Percentiles rank a stretch among this genome's conserved stretches.
Conservation (phyloP, 2,797 vertebrate species). For the Otolemur crassicaudatus region DNA sequence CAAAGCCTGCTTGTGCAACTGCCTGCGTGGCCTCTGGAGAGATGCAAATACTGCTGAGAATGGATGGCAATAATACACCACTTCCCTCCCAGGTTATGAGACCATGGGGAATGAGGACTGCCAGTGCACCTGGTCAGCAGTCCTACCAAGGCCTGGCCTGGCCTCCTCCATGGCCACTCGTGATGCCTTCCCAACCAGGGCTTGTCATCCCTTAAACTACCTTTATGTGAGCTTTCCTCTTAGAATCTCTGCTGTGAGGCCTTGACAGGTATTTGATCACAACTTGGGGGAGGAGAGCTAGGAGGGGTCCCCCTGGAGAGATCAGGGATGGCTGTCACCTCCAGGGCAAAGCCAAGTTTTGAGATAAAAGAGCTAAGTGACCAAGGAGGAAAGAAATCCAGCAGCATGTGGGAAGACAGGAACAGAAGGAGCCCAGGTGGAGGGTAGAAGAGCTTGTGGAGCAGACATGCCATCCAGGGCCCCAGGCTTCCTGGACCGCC, state of each 20-base stretch:
- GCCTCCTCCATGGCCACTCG: too few species aligned
- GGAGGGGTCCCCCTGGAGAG: not conserved
- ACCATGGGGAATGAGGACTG: not conserved
- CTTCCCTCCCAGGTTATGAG: not conserved
- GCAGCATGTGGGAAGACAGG: fast-evolving
- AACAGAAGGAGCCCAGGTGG: not conserved
- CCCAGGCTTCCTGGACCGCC: not conserved
- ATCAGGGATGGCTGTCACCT: fast-evolving
- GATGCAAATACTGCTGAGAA: fast-evolving
- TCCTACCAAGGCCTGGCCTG: fast-evolving
- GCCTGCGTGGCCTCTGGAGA: not conserved
- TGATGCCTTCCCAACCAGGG: fast-evolving
- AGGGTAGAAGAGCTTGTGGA: too few species aligned
- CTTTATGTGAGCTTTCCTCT: not conserved
- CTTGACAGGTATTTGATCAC: not conserved
- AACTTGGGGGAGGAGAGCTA: fast-evolving
- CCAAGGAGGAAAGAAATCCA: not conserved
- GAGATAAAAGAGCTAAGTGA: not conserved
- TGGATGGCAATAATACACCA: fast-evolving
- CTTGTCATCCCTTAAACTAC: not conserved
- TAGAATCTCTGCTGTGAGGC: not conserved
- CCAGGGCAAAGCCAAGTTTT: not conserved
- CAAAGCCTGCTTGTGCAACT: not conserved
- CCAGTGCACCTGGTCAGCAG: fast-evolving
- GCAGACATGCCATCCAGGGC: fast-evolving